Base-by-base conservation (phyloP, 2,888 invertebrate species). In the Heliconius ethilla region DNA sequence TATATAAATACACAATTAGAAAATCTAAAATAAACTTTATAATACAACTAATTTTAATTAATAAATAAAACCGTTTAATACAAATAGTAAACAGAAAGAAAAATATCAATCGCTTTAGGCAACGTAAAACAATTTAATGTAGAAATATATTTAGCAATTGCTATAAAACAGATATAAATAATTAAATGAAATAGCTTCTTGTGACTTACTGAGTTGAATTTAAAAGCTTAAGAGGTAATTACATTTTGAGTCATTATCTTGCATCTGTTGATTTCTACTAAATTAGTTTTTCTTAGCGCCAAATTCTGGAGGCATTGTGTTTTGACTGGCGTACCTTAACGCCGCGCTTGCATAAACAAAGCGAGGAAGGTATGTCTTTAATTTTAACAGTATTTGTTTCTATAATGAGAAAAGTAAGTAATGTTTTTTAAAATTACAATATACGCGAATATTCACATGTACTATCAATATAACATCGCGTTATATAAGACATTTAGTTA, bases 161-260 rank as follows among this genome's bases (percentile, higher is more conserved):
- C 70, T 70, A 66, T 63, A 67, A 75, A 78, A 69, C 59, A 70
- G 78, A 82, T 69, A 25, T 40, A 40, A 79, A 82, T 83, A 82
- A 81, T 80, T 80, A 78, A 81, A 59, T 81, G 84, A 82, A 83
- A 82, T 84, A 82, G 82, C 83, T 85, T 84, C 82, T 86, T 85
- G 84, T 86, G 85, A 85, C 86, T 88, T 87, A 89, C 86, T 82
- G 87, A 87, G 86, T 87, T 86, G 85, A 87, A 87, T 87, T 85
- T 86, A 76, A 81, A 83, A 82, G 85, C 89, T 92, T 92, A 91
- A 6, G 45, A 45, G 45, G 91, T 92, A 91, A 92, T 92, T 92
- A 91, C 91, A 87, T 88, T 55, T 55, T 82, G 84, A 84, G 84
- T 87, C 89, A 90, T 91, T 92, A 90, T 89, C 79, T 82, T 86